A percentile compares a stretch with the other conserved stretches of the same genome.
Evolutionary conservation across 2,797 vertebrate genomes (phyloP).

Genomic region (Phrynocephalus guinanensis): DNA sequence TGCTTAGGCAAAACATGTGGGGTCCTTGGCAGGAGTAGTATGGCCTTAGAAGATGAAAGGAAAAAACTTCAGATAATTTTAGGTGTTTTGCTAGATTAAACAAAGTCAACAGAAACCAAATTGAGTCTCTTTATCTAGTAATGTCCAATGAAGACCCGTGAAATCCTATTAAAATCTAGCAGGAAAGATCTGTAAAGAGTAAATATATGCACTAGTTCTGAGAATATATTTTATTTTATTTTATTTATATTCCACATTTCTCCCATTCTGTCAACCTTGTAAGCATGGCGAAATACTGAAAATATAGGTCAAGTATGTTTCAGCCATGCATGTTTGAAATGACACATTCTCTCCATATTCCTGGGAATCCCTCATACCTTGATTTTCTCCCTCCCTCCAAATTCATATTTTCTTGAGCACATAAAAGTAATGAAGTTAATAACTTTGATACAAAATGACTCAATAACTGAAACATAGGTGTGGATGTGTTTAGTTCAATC

Average conservation of each 20-base stretch:
- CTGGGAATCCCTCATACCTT: slow-evolving; percentile 21
- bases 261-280: too few species aligned
- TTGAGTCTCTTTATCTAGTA: not conserved
- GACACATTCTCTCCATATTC: slow-evolving; percentile 5
- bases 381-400: slow-evolving; percentile 9
- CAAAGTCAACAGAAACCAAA: not conserved
- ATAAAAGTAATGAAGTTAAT: too few species aligned
- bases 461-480: too few species aligned
- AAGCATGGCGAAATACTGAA: slow-evolving; percentile 4
- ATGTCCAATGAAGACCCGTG: not conserved
- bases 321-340: slow-evolving; percentile 14
- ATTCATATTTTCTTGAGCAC: not conserved
- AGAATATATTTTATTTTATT: not conserved
- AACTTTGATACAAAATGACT: too few species aligned
- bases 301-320: slow-evolving; percentile 4
- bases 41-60: too few species aligned
- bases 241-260: too few species aligned
- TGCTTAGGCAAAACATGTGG: too few species aligned
- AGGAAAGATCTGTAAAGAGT: not conserved
- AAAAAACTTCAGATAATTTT: too few species aligned
- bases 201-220: not conserved
- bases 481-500: too few species aligned
- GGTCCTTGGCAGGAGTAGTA: too few species aligned
- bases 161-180: not conserved
- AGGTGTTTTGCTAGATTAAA: too few species aligned